phyloP scores from a whole-genome alignment of 2,797 vertebrate genomes.

The Takifugu rubripes region DNA sequence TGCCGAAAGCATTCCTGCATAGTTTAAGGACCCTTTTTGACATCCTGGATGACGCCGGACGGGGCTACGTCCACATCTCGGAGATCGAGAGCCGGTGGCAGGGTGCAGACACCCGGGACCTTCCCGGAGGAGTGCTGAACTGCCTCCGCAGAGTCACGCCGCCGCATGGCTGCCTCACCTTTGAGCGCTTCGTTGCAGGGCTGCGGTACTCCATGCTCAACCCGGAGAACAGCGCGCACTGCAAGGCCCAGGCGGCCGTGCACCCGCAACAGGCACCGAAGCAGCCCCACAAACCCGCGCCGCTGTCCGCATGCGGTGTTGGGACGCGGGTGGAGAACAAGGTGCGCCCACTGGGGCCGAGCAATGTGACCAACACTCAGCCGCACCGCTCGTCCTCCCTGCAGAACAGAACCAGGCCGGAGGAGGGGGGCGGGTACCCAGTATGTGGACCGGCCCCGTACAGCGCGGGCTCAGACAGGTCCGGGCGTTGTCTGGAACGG shows the following conservation, averaged over 20 bases:
- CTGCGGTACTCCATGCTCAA: constrained; percentile 84
- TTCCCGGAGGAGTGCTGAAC: constrained; percentile 85
- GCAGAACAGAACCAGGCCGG: constrained; percentile 54
- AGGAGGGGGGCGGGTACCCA: constrained; percentile 47
- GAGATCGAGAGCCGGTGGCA: constrained; percentile 96
- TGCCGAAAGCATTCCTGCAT: constrained; percentile 88
- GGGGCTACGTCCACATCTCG: constrained; percentile 88
- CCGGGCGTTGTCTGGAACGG: constrained; percentile 65
- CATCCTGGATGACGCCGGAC: constrained; percentile 86
- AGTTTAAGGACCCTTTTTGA: constrained; percentile 92
- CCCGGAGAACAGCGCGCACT: constrained; percentile 63
- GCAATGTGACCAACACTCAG: constrained; percentile 71
- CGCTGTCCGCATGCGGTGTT: constrained; percentile 42
- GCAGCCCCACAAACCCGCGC: constrained; percentile 47
- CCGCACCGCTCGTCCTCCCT: constrained; percentile 54
- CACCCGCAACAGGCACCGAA: constrained; percentile 41
- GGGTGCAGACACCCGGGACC: constrained; percentile 81
- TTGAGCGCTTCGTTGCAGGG: constrained; percentile 90
- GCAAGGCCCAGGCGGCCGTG: constrained; percentile 50
- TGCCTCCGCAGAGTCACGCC: constrained; percentile 84
- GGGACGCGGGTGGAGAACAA: constrained; percentile 61
- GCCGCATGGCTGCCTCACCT: constrained; percentile 88
- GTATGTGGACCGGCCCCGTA: constrained; percentile 46
- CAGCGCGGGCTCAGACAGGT: constrained; percentile 59
- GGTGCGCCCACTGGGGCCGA: constrained; percentile 77